phyloP scores from a whole-genome alignment of 1,140 invertebrate species.

The Physella acuta region DNA sequence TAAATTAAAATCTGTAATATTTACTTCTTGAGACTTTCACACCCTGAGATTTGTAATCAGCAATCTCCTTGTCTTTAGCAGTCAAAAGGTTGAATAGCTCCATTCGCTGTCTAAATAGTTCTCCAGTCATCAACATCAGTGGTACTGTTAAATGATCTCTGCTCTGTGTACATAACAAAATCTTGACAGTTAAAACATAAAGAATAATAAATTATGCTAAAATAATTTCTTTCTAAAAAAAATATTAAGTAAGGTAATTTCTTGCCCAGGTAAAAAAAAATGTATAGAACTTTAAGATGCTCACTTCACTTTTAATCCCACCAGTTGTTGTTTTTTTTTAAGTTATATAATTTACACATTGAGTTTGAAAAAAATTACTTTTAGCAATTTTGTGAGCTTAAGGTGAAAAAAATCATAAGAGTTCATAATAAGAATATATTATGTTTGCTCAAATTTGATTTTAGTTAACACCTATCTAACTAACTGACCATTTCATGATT shows the following conservation, averaged over 20 bases:
- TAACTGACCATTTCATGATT: slow-evolving; percentile 39
- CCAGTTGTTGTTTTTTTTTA: neutral
- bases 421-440: neutral
- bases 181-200: neutral
- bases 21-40: slow-evolving; percentile 44
- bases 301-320: neutral
- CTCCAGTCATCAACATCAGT: slow-evolving; percentile 48
- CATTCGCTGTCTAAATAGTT: slow-evolving; percentile 41
- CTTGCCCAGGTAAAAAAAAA: neutral
- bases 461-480: no score
- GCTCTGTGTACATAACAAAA: slow-evolving; percentile 29
- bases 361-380: neutral
- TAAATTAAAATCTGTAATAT: no score
- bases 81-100: slow-evolving; percentile 45
- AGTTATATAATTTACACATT: neutral
- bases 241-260: neutral
- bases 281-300: neutral
- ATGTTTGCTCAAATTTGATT: no score
- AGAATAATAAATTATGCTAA: neutral
- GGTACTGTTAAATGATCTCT: slow-evolving; percentile 43
- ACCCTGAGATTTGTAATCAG: slow-evolving; percentile 51
- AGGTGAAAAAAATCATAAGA: neutral
- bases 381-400: neutral
- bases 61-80: slow-evolving; percentile 51
- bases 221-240: neutral